Base-by-base conservation (phyloP, 2,113 vertebrate genomes). In the Mirounga angustirostris region DNA sequence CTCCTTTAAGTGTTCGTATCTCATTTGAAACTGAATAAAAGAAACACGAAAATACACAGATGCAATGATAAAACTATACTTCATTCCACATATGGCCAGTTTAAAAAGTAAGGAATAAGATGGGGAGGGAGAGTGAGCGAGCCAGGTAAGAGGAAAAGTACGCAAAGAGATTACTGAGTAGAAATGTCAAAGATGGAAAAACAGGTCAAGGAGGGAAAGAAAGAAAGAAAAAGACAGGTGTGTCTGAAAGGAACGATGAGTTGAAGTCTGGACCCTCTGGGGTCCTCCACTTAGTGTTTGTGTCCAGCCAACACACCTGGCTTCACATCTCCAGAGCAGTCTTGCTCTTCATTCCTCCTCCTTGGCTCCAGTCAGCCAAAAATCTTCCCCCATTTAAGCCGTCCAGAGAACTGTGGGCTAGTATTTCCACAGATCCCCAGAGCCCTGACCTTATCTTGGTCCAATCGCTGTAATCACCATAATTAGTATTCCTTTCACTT, bases 401-500 rank as follows among this genome's bases (percentile, higher is more conserved):
- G 7, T n/a, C 33, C 22, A n/a, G 33, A 78, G 50, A 73, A 43
- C 74, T 21, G 6, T n/a, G 9, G 43, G 18, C 73, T 89, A 78
- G 4, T 78, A 81, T 92, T 92, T 73, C 73, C 79, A 89, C 69
- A 78, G 73, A 50, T 82, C 61, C 67, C 73, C 50, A 59, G 90
- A 92, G 87, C 54, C 16, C 46, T 59, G 30, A 86, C 86, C 24
- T 93, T 61, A 95, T 73, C 89, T 74, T 67, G 36, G 71, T 67
- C 54, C 43, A 73, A 74, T 92, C 87, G 67, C 19, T 67, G 16
- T 40, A 67, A 78, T 83, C 84, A 83, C 58, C 30, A 18, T 81
- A 93, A 86, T 82, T 85, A 93, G 87, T 65, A 82, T 89, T 83
- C 54, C 36, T 67, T 96, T 85, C 36, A 94, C n/a, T 65, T 97